A percentile compares a stretch with the other conserved stretches of the same genome.
Evolutionary conservation across 2,797 vertebrate genomes (phyloP).

Genomic region (Anguilla marmorata): DNA sequence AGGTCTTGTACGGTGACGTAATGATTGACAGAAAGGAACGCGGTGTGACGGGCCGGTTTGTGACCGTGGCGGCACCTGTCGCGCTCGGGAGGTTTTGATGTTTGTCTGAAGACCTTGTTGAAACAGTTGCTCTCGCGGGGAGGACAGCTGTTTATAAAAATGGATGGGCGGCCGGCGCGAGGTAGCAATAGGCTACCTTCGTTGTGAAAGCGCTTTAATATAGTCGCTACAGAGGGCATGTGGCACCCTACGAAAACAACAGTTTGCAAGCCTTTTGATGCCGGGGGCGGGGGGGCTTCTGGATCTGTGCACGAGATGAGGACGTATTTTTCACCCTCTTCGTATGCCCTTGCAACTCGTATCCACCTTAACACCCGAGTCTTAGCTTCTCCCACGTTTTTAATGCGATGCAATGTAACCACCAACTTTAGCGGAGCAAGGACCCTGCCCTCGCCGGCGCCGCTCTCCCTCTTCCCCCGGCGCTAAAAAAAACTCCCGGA

Average conservation of each 20-base stretch:
- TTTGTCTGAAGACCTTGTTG: slow-evolving; percentile 25
- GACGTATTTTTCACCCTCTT: not conserved
- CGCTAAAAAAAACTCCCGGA: slow-evolving; percentile 31
- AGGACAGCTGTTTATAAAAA: slow-evolving; percentile 2
- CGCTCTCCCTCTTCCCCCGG: slow-evolving; percentile 19
- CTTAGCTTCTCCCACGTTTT: not conserved
- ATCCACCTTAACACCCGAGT: not conserved
- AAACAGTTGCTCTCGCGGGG: slow-evolving; percentile 22
- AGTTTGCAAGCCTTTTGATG: not conserved
- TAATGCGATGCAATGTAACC: not conserved
- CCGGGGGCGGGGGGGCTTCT: not conserved
- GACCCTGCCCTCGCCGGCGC: slow-evolving; percentile 2
- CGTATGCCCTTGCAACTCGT: not conserved
- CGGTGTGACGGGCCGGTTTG: not conserved
- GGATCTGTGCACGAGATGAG: not conserved
- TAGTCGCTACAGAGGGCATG: not conserved
- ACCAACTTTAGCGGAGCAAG: not conserved
- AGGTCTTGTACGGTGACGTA: not conserved
- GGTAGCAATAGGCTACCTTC: not conserved
- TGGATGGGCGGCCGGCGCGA: not conserved
- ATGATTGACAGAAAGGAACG: slow-evolving; percentile 12
- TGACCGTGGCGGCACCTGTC: slow-evolving; percentile 22
- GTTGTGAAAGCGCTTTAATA: not conserved
- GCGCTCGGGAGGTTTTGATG: not conserved
- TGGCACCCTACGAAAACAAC: not conserved